Evolutionary conservation across 2,888 invertebrate species (phyloP), one percentile per base, ranked within the genome.

Genomic region (Plutella xylostella): DNA sequence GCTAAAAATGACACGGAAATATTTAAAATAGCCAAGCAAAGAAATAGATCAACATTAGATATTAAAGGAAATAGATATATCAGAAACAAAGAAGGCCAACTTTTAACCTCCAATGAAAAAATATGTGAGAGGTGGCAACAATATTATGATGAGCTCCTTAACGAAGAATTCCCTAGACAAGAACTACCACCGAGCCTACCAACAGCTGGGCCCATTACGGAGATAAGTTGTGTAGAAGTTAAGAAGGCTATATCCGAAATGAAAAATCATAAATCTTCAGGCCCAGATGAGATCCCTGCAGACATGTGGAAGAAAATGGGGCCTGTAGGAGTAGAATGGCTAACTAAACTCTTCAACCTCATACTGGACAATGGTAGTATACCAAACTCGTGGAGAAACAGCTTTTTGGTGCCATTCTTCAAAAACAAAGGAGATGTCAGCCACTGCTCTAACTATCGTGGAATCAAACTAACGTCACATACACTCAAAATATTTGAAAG

Each of bases 1-100:
- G 48, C 48, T 9, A 11, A 42, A 38, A 48, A 48, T 30, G 47
- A 48, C 37, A 48, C 34, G 35, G 46, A 49, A 42, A 45, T 51
- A 4, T 46, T 43, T 25, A 51, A 47, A 34, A 15, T 49, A 3
- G 47, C 49, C 33, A 47, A 46, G 40, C 39, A 11, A 5, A 33
- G 25, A 43, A 38, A 47, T 33, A 7, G n/a, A 22, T 18, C 5
- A 9, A 47, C 18, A 25, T 17, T 2, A 31, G 42, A 47, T 43
- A 39, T 19, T 21, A 14, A 4, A 7, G 28, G 31, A 12, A 42
- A 38, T 6, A 50, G 48, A 48, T 50, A n/a, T 33, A 51, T 51
- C n/a, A 47, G 42, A 39, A 39, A 45, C 28, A 22, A 42, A 39
- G n/a, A 47, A 25, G 42, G 31, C 1, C 43, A 25, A 25, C 42